Conservation (phyloP, 2,113 vertebrate species). For the Seriola quinqueradiata region DNA sequence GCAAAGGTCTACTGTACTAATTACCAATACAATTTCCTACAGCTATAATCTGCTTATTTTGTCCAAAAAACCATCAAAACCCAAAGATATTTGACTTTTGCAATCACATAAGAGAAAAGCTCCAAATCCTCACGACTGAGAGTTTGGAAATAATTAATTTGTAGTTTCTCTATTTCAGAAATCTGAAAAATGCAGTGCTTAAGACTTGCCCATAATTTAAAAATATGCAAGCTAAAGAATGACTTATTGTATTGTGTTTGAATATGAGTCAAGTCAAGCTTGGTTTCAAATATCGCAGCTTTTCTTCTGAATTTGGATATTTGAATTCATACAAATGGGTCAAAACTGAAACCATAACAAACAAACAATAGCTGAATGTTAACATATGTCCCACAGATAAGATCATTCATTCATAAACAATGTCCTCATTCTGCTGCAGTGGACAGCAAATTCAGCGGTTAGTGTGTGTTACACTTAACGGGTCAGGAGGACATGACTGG, state of each 20-base stretch:
- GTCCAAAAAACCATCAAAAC: too few species aligned
- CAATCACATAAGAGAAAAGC: too few species aligned
- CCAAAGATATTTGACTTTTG: too few species aligned
- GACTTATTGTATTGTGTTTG: neutral
- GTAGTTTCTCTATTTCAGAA: too few species aligned
- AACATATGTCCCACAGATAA: conserved; percentile 6
- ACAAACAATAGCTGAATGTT: neutral
- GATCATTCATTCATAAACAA: conserved; percentile 14
- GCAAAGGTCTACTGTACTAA: neutral
- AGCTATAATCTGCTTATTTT: too few species aligned
- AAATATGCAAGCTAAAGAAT: neutral
- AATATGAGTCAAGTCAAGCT: too few species aligned
- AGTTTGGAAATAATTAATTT: too few species aligned
- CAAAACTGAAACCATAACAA: conserved; percentile 4
- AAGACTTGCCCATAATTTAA: neutral
- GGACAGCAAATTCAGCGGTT: neutral
- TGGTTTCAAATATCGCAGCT: too few species aligned
- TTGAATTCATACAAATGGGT: neutral
- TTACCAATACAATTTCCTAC: neutral
- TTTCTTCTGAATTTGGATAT: too few species aligned
- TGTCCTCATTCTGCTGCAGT: conserved; percentile 23
- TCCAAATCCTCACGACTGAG: too few species aligned
- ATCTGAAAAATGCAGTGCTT: neutral
- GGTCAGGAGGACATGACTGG: conserved; percentile 17
- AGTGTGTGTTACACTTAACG: neutral